These are phyloP conservation scores for Tenthredo notha DNA, from an alignment of 2,888 invertebrate genomes.

Conservation along the genomic window DNA sequence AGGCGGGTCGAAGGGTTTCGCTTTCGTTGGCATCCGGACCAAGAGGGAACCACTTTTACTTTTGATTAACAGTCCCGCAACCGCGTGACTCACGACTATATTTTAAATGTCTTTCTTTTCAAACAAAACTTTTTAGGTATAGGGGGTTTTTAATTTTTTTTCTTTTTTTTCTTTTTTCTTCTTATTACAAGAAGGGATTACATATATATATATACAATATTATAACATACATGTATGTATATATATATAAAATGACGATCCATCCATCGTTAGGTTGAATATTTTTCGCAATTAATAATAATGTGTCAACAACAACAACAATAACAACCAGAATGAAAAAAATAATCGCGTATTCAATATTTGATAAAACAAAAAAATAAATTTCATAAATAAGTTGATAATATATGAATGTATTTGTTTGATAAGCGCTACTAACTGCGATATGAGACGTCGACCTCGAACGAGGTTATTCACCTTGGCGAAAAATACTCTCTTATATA, in stretches of 20 bases:
- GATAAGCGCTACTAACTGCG: conserved; percentile 56
- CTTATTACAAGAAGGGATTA: neutral
- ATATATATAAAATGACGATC: neutral
- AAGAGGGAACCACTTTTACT: conserved; percentile 71
- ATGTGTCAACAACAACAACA: neutral
- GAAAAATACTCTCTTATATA: conserved; percentile 43
- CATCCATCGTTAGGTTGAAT: neutral
- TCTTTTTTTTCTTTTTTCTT: no score
- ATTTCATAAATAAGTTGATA: neutral
- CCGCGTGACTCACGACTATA: conserved; percentile 60
- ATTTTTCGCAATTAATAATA: neutral
- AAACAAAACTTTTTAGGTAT: no score
- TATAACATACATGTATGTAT: neutral
- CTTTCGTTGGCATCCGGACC: conserved; percentile 75
- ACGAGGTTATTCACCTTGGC: conserved; percentile 77
- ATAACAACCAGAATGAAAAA: conserved; percentile 23
- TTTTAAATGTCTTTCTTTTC: neutral
- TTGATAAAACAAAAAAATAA: neutral
- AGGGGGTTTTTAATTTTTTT: neutral
- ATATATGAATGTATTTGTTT: neutral
- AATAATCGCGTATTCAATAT: no score
- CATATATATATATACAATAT: conserved; percentile 15
- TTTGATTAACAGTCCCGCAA: conserved; percentile 65
- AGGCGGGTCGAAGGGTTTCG: conserved; percentile 62
- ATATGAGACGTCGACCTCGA: conserved; percentile 74